Percentiles rank a stretch among this genome's conserved stretches.
Evolutionary conservation across 2,797 vertebrate genomes (phyloP).

Genomic region (Microcaecilia unicolor): DNA sequence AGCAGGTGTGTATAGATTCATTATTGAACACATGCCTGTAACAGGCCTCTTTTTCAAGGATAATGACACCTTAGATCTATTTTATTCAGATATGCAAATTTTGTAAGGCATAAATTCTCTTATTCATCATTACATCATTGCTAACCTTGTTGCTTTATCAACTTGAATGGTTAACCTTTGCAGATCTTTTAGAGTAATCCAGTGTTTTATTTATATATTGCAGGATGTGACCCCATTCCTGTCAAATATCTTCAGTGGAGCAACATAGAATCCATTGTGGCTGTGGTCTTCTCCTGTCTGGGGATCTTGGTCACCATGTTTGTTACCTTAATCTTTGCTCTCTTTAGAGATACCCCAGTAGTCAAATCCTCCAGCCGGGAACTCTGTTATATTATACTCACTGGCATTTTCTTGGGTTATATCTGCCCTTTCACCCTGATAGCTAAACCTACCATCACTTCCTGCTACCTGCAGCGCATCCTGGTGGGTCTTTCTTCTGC

Average conservation of each 20-base stretch:
- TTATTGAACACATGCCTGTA: no score
- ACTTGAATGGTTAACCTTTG: no score
- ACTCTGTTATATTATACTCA: constrained; percentile 94
- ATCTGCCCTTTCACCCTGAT: constrained; percentile 95
- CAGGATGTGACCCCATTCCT: constrained; percentile 82
- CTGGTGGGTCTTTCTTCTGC: constrained; percentile 91
- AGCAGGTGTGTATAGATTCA: no score
- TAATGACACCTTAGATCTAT: no score
- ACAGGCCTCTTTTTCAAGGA: no score
- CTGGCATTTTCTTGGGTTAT: constrained; percentile 92
- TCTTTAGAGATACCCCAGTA: constrained; percentile 94
- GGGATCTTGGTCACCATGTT: constrained; percentile 95
- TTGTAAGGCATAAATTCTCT: no score
- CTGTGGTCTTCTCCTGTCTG: constrained; percentile 89
- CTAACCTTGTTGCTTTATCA: no score
- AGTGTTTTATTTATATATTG: constrained; percentile 29
- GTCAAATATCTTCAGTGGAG: constrained; percentile 91
- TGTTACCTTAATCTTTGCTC: constrained; percentile 93
- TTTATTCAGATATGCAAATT: no score
- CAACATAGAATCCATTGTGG: constrained; percentile 90
- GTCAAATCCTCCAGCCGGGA: constrained; percentile 96
- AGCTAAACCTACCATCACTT: constrained; percentile 79
- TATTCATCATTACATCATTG: no score
- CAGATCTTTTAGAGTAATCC: no score
- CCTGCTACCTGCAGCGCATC: constrained; percentile 93